Percentiles rank a stretch among this genome's conserved stretches.
These are phyloP conservation scores for Hypselothyrea guttata DNA, from an alignment of 2,888 invertebrate genomes.

Conservation along the genomic window DNA sequence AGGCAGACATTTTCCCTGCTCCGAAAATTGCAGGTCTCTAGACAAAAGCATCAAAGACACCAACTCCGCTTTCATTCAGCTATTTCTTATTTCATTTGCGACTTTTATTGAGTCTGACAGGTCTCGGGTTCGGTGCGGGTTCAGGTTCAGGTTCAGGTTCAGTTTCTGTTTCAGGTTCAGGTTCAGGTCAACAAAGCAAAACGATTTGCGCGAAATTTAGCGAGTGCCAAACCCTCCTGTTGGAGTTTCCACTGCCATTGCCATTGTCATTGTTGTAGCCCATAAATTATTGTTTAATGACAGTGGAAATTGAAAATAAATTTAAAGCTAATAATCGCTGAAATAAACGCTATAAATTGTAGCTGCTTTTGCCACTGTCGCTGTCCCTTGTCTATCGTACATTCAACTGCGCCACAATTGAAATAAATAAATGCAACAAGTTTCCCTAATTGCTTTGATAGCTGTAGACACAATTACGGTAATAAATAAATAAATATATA, in stretches of 20 bases:
- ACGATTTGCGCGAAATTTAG: conserved; percentile 54
- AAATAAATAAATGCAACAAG: conserved; percentile 31
- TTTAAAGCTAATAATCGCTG: conserved; percentile 70
- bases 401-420: conserved; percentile 26
- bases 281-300: conserved; percentile 77
- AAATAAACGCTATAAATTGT: conserved; percentile 61
- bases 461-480: neutral
- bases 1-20: conserved; percentile 3
- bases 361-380: conserved; percentile 9
- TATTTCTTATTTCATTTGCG: neutral
- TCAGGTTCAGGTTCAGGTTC: conserved; percentile 3
- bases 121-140: conserved; percentile 17
- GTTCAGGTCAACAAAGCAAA: conserved; percentile 61
- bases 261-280: conserved; percentile 26
- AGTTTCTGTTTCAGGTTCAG: conserved; percentile 18
- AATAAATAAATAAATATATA: too few species aligned
- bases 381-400: conserved; percentile 8
- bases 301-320: conserved; percentile 74
- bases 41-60: conserved; percentile 9
- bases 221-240: conserved; percentile 21
- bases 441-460: neutral
- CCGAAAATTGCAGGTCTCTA: conserved; percentile 33
- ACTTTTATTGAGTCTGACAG: conserved; percentile 26
- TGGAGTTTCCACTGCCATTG: conserved; percentile 10
- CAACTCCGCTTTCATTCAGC: conserved; percentile 30